Conservation (phyloP, 2,888 invertebrate species). For the Arge pagana region DNA sequence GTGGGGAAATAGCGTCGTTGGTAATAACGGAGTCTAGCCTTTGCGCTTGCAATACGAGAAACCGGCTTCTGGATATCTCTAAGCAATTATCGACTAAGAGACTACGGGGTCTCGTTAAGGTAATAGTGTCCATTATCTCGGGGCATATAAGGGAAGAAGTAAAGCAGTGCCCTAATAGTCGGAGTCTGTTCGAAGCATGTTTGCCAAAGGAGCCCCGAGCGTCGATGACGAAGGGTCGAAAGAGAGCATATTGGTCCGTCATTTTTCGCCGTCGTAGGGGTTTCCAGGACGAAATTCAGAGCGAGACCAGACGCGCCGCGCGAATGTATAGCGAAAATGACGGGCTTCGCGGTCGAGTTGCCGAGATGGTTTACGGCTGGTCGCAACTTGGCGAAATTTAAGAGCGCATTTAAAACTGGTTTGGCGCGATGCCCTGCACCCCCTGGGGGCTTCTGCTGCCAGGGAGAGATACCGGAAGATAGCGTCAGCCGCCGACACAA, state of each 20-base stretch:
- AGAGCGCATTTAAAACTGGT: slow-evolving; percentile 59
- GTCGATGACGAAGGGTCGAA: no score
- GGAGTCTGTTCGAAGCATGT: slow-evolving; percentile 17
- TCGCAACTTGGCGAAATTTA: slow-evolving; percentile 56
- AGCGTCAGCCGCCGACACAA: slow-evolving; percentile 46
- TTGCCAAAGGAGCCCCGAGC: background rate
- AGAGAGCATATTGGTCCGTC: no score
- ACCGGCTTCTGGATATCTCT: slow-evolving; percentile 50
- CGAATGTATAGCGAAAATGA: no score
- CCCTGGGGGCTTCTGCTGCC: slow-evolving; percentile 46
- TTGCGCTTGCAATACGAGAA: slow-evolving; percentile 41
- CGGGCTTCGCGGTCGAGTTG: slow-evolving; percentile 40
- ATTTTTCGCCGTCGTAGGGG: no score
- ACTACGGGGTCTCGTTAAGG: slow-evolving; percentile 54
- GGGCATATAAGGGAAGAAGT: slow-evolving; percentile 51
- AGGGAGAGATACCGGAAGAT: slow-evolving; percentile 48
- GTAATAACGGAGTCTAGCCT: slow-evolving; percentile 52
- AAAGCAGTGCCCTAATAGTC: slow-evolving; percentile 42
- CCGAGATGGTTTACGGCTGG: slow-evolving; percentile 57
- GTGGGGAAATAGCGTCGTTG: slow-evolving; percentile 49
- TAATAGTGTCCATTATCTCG: slow-evolving; percentile 56
- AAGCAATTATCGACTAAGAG: slow-evolving; percentile 56
- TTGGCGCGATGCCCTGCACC: slow-evolving; percentile 57
- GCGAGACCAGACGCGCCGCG: no score
- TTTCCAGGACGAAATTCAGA: no score